Evolutionary conservation across 2,113 vertebrate species (phyloP), one percentile per base, ranked within the genome.

Genomic region (Leucosticte australis): DNA sequence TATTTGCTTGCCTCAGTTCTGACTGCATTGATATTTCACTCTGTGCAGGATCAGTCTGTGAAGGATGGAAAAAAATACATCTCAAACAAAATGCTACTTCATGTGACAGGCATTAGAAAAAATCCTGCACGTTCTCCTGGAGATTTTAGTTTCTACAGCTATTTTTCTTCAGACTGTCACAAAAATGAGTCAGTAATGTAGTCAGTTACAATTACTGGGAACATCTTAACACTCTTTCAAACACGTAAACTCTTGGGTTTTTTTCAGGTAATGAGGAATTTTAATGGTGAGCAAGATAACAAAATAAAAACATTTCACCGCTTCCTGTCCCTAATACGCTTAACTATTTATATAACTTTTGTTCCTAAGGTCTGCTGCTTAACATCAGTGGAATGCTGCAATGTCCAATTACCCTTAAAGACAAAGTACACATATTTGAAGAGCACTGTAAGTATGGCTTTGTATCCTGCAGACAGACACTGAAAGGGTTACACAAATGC

Each of bases 151-250:
- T 91, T 88, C 60, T 89, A 77, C 49, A 93, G 91, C 53, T 80
- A 91, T 93, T 95, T 86, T 71, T 95, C 90, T 93, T 95, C 75
- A 4, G 7, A 65, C 57, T 74, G 90, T 90, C 88, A 82, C 33
- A 87, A 39, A 80, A 79, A 92, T 63, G 79, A 95, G 88, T 90
- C 90, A 91, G 79, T 79, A 92, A 91, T 49, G 55, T 76, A 95
- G 92, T 96, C 75, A 81, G 83, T 82, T 86, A 83, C 71, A 92
- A 88, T 94, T 91, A 94, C 91, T 81, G 91, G 86, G n/a, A 93
- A 79, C 39, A 82, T 68, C 74, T 46, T 20, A 93, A 92, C 73
- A 74, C 44, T 88, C 64, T 73, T 83, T 73, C 78, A 85, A 67
- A 82, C 56, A 33, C 47, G 83, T 79, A 67, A 87, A 73, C 62